Conservation (phyloP, 1,140 invertebrate genomes). For the Drosophila funebris region DNA sequence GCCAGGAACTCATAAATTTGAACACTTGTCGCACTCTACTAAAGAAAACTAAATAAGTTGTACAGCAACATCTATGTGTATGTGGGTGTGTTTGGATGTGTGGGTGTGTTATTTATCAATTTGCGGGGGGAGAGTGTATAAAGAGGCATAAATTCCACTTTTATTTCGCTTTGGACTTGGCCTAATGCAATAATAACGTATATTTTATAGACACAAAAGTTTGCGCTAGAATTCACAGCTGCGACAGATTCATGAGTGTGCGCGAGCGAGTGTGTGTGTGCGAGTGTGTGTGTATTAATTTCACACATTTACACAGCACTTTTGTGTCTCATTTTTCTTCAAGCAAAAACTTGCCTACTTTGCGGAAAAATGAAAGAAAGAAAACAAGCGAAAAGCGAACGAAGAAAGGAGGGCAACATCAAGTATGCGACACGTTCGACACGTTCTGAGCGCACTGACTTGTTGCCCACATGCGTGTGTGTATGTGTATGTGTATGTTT, state of each 20-base stretch:
- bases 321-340: constrained; percentile 64
- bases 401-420: not conserved
- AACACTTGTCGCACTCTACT: constrained; percentile 40
- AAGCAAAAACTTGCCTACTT: constrained; percentile 46
- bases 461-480: constrained; percentile 37
- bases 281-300: constrained; percentile 52
- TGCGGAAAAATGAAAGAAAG: constrained; percentile 26
- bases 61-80: constrained; percentile 6
- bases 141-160: constrained; percentile 53
- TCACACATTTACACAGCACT: constrained; percentile 68
- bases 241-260: constrained; percentile 9
- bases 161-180: constrained; percentile 42
- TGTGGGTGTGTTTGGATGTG: not conserved
- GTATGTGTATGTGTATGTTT: constrained; percentile 13
- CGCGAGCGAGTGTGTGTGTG: constrained; percentile 4
- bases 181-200: constrained; percentile 63
- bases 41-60: constrained; percentile 47
- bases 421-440: constrained; percentile 52
- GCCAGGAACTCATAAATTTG: constrained; percentile 52
- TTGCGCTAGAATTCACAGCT: constrained; percentile 20
- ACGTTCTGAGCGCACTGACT: constrained; percentile 37
- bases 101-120: constrained; percentile 35
- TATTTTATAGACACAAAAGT: constrained; percentile 57
- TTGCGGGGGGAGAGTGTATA: constrained; percentile 10
- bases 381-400: too few species aligned